Evolutionary conservation across 2,888 invertebrate species (phyloP), one percentile per base, ranked within the genome.

Genomic region (Nomada hirtipes): DNA sequence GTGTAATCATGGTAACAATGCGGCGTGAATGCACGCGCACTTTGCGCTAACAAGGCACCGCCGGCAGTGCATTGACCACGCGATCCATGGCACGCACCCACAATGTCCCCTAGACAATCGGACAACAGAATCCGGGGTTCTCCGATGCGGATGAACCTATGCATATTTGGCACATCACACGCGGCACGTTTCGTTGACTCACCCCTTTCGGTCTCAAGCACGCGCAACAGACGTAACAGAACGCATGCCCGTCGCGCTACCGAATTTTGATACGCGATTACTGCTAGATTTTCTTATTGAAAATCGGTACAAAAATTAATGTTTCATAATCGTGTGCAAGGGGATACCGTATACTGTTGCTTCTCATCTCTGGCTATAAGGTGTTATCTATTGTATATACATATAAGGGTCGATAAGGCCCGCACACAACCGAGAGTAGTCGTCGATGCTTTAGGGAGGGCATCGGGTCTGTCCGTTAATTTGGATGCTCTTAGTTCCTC

Each of bases 141-240:
- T 61, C 71, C 71, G 63, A 83, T 75, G 82, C 71, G 60, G 82
- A 50, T 36, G 65, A 61, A 70, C 68, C 82, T 82, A 82, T 82
- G 83, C 83, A 82, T 83, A 83, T 83, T 83, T 83, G 83, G 83
- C 83, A 83, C 83, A 79, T 83, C 79, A 55, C 79, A 61, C 71
- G 75, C 83, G 72, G 82, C 83, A 82, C 82, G 83, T 83, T 83
- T 82, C 83, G 79, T 82, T 79, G 82, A 82, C 68, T 83, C 82
- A 83, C 83, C 83, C 36, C 82, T 72, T 72, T 64, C 65, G 68
- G 57, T 60, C 71, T 55, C 57, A 55, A 72, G 67, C 79, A 69
- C 83, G 83, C 83, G 82, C 79, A 29, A 60, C 79, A 26, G 69
- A 76, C 82, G 83, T 82, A 83, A 82, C 79, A 69, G 75, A 68